Percentiles rank a stretch among this genome's conserved stretches.
These are phyloP conservation scores for Enteromius fasciolatus DNA, from an alignment of 2,797 vertebrate genomes.

Conservation along the genomic window DNA sequence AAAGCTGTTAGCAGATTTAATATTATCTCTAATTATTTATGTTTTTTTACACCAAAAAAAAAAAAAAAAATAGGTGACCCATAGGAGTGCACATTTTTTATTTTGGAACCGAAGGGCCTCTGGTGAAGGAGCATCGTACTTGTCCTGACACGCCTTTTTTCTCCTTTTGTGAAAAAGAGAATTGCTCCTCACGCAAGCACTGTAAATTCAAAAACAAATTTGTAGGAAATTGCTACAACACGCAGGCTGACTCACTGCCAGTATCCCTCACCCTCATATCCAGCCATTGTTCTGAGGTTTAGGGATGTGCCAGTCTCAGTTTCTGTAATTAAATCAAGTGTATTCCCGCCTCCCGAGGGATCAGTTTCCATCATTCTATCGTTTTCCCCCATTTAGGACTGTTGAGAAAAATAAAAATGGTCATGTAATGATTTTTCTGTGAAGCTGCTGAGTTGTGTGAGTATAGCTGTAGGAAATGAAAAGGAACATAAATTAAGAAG, in stretches of 20 bases:
- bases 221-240: conserved; percentile 78
- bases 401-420: conserved; percentile 62
- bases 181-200: conserved; percentile 76
- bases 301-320: conserved; percentile 60
- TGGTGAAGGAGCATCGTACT: conserved; percentile 68
- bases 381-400: conserved; percentile 47
- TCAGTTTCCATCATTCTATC: conserved; percentile 43
- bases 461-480: conserved; percentile 59
- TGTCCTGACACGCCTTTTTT: conserved; percentile 80
- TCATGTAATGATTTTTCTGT: conserved; percentile 58
- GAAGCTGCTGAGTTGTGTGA: conserved; percentile 57
- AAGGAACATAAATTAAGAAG: conserved; percentile 55
- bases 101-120: conserved; percentile 65
- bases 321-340: conserved; percentile 73
- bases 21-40: not conserved
- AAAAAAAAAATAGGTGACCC: not conserved
- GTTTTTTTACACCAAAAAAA: not conserved
- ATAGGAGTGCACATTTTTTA: conserved; percentile 31
- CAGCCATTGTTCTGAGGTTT: conserved; percentile 65
- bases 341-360: conserved; percentile 48
- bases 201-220: conserved; percentile 79
- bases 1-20: not conserved
- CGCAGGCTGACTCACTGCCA: conserved; percentile 77
- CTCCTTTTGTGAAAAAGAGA: conserved; percentile 77
- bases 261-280: conserved; percentile 63